Conservation (phyloP, 2,888 invertebrate genomes). For the Cantharis flavilabris region DNA sequence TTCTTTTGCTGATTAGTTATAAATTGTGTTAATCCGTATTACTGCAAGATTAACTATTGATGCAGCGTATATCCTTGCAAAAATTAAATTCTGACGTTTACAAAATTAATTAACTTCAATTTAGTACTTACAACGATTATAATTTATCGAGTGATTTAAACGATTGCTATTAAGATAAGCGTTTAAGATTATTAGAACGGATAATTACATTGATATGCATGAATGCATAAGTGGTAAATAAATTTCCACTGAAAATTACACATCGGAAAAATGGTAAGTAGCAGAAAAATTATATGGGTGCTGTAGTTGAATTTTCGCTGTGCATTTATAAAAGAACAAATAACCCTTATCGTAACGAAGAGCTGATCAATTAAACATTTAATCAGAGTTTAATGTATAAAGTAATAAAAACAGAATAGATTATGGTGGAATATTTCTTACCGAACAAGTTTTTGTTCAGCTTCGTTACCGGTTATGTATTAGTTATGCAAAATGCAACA, state of each 20-base stretch:
- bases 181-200: slow-evolving; percentile 3
- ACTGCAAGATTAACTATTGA: neutral
- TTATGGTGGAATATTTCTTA: slow-evolving; percentile 5
- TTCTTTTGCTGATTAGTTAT: too few relatives aligned
- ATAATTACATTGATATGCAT: neutral
- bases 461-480: slow-evolving; percentile 22
- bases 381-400: neutral
- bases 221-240: neutral
- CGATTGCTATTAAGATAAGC: neutral
- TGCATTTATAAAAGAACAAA: neutral
- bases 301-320: neutral
- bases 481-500: slow-evolving; percentile 29
- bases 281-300: too few relatives aligned
- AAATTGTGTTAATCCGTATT: neutral
- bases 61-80: neutral
- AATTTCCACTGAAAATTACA: neutral
- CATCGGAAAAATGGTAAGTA: neutral
- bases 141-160: neutral
- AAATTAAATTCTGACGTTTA: neutral
- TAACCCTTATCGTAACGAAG: neutral
- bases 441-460: slow-evolving; percentile 12
- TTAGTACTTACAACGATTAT: neutral
- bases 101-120: neutral
- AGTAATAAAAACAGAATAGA: neutral
- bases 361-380: neutral